Percentiles rank a stretch among this genome's conserved stretches.
phyloP scores from a whole-genome alignment of 2,888 invertebrate species.

The Tinea trinotella region DNA sequence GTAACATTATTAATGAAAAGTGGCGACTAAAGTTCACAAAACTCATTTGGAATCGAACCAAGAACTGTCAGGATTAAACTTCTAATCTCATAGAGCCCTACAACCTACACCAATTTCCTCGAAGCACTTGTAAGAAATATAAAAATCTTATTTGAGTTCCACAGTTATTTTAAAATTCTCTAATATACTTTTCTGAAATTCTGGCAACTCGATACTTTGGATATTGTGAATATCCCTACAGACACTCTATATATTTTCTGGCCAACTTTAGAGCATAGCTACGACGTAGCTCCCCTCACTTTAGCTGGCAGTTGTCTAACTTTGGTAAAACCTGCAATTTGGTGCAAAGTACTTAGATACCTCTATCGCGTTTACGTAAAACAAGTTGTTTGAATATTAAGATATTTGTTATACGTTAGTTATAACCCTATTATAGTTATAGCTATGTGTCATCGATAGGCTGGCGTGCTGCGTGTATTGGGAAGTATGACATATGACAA shows the following conservation, averaged over 20 bases:
- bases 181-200: slow-evolving; percentile 7
- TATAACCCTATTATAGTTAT: neutral
- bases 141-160: neutral
- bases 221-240: slow-evolving; percentile 10
- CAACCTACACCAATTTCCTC: neutral
- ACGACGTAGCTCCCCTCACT: slow-evolving; percentile 2
- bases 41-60: slow-evolving; percentile 13
- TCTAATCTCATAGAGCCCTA: slow-evolving; percentile 3
- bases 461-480: too few species aligned
- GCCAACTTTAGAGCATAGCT: slow-evolving; percentile 4
- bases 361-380: neutral
- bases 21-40: slow-evolving; percentile 1
- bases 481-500: too few species aligned
- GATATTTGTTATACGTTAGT: too few species aligned
- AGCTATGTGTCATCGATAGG: too few species aligned
- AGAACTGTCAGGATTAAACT: slow-evolving; percentile 1
- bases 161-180: slow-evolving; percentile 6
- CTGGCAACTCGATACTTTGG: slow-evolving; percentile 3
- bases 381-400: too few species aligned
- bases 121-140: neutral
- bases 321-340: slow-evolving; percentile 18
- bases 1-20: neutral
- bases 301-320: slow-evolving; percentile 18
- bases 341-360: neutral
- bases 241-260: slow-evolving; percentile 15